Evolutionary conservation across 2,888 invertebrate genomes (phyloP), one percentile per base, ranked within the genome.

Genomic region (Crocallis elinguaria): DNA sequence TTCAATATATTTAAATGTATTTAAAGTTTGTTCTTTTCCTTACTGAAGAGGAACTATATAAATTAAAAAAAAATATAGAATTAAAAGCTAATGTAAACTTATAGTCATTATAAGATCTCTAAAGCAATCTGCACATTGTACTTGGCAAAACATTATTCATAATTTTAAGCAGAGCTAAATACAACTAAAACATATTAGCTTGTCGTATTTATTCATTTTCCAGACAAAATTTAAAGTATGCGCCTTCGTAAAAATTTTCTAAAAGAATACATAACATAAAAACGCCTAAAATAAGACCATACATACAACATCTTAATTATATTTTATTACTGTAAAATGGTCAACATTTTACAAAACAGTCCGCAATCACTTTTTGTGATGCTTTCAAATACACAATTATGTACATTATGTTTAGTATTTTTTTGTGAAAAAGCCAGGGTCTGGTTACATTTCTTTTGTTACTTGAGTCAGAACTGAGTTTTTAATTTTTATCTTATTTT

Each of bases 101-200:
- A 61, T 61, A 77, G 75, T 57, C 66, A 61, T 67, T 64, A 75
- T 66, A 80, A 79, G 75, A 83, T 81, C 77, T 81, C 74, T 75
- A 78, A 38, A 79, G 77, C 76, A 79, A 82, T 73, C 77, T 75
- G 78, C 75, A 77, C 77, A 83, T 88, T 88, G 88, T 88, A 88
- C 89, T 88, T 88, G 75, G 74, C 67, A 74, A 75, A 79, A 60
- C 39, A 57, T 27, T 29, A 51, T 49, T 27, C 45, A 35, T 41
- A 49, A 45, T 42, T 46, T 36, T 23, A 39, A 33, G 41, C 46
- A 25, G 36, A 16, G 33, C 27, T 33, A 43, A 53, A 38, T 33
- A 33, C 19, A 23, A 41, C 11, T 38, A 43, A 36, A 38, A n/a
- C n/a, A n/a, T n/a, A n/a, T n/a, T n/a, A n/a, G n/a, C n/a, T n/a